Base-by-base conservation (phyloP, 2,888 invertebrate genomes). In the Cylloceria caligata region DNA sequence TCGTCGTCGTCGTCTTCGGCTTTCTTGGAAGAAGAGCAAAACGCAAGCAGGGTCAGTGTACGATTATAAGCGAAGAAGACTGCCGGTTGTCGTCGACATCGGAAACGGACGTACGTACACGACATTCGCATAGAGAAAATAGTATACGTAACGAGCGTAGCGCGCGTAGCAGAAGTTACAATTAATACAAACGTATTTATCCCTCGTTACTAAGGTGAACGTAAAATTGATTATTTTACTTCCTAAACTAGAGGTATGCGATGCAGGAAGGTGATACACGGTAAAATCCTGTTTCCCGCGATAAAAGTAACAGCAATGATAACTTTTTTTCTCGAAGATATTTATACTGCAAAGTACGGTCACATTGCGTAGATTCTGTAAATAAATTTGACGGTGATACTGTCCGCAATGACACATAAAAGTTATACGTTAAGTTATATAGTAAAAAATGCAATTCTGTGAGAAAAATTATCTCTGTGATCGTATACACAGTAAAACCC, bases 31-130 rank as follows among this genome's bases (percentile, higher is more conserved):
- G 62, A 47, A 21, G 24, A 73, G 62, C 73, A 52, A 65, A 76
- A 78, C 69, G 39, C 71, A 72, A 80, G 74, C 49, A 81, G 80
- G 84, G 84, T 85, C 81, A 85, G 84, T 85, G 83, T 77, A 80
- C 83, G 83, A 81, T 80, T 74, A 79, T 65, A 78, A 72, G 16
- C 11, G 39, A 36, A 64, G 42, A 65, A 47, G 62, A 71, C 60
- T 27, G 60, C 36, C 55, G 76, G 57, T 34, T 34, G 60, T 16
- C 60, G 60, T 34, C 34, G 34, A 60, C 55, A 30, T 57, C 55
- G 30, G n/a, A 24, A 60, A 60, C 60, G 30, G 47, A 30, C 71
- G 71, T 64, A 64, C 64, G 42, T 34, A 67, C 39, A 24, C 47
- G 34, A 67, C 42, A 39, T 52, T 49, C 52, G 52, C 24, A 16